These are phyloP conservation scores for Esox lucius DNA, from an alignment of 2,797 vertebrate genomes.

Conservation along the genomic window DNA sequence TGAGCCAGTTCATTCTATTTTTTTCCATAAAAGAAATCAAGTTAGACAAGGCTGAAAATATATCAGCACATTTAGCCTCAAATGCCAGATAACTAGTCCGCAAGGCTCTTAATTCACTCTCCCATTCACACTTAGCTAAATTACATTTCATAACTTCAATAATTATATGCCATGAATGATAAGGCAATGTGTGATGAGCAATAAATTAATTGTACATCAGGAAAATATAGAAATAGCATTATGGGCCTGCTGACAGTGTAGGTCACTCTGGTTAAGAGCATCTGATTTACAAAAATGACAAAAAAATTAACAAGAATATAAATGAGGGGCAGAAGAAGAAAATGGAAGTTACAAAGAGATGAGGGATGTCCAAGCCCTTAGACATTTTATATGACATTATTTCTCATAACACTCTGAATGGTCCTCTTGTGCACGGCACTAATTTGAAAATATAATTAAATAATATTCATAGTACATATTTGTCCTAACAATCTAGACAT, in stretches of 20 bases:
- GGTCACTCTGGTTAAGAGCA: too few relatives aligned
- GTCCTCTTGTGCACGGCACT: slow-evolving; percentile 43
- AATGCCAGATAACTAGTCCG: too few relatives aligned
- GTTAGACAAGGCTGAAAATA: too few relatives aligned
- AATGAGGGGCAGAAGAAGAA: slow-evolving; percentile 33
- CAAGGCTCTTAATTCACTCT: neutral
- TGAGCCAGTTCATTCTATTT: too few relatives aligned
- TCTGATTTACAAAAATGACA: too few relatives aligned
- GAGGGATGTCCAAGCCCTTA: too few relatives aligned
- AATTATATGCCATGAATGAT: slow-evolving; percentile 46
- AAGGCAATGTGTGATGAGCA: slow-evolving; percentile 62
- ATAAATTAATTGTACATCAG: slow-evolving; percentile 59
- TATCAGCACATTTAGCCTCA: too few relatives aligned
- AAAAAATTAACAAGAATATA: neutral
- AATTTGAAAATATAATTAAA: slow-evolving; percentile 55
- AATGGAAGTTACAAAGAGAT: slow-evolving; percentile 15
- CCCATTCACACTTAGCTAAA: slow-evolving; percentile 39
- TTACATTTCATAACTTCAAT: slow-evolving; percentile 50
- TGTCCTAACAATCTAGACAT: slow-evolving; percentile 69
- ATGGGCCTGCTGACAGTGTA: slow-evolving; percentile 24
- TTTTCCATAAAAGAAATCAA: too few relatives aligned
- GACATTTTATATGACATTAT: too few relatives aligned
- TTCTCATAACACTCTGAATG: slow-evolving; percentile 36
- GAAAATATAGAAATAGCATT: slow-evolving; percentile 36
- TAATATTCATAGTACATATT: slow-evolving; percentile 57